Conservation (phyloP, 2,113 vertebrate genomes). For the Apodemus sylvaticus region DNA sequence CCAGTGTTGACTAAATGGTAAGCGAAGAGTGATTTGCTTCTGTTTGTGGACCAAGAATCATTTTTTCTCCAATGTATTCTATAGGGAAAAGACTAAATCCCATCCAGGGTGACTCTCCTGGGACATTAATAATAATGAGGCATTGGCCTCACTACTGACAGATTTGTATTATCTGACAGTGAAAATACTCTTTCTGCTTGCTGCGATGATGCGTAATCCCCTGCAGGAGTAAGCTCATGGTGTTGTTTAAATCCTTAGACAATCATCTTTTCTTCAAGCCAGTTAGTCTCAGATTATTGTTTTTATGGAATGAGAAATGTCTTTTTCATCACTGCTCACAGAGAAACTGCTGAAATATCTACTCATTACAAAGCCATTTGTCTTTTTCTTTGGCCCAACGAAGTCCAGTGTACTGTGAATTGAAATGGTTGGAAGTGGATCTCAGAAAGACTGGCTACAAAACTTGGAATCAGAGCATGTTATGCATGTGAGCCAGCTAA, state of each 20-base stretch:
- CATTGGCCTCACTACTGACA: not conserved
- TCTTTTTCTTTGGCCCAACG: constrained; percentile 37
- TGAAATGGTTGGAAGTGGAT: not conserved
- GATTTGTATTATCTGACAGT: not conserved
- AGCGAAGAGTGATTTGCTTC: not conserved
- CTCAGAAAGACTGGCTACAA: not conserved
- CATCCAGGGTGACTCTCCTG: not conserved
- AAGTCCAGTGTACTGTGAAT: not conserved
- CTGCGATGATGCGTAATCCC: not conserved
- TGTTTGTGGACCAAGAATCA: constrained; percentile 3
- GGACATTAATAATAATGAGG: not conserved
- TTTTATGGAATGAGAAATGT: constrained; percentile 61
- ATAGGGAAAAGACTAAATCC: not conserved
- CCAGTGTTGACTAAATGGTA: not conserved
- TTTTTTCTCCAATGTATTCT: constrained; percentile 30
- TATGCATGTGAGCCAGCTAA: not conserved
- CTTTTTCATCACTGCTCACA: constrained; percentile 21
- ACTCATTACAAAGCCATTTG: constrained; percentile 60
- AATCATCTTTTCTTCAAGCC: not conserved
- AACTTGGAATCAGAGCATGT: not conserved
- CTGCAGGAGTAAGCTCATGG: not conserved
- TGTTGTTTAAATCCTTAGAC: constrained; percentile 28
- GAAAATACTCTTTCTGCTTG: not conserved
- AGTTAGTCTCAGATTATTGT: constrained; percentile 46
- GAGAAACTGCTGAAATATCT: constrained; percentile 44